phyloP scores from a whole-genome alignment of 2,888 invertebrate species.

The Tipula helvola region DNA sequence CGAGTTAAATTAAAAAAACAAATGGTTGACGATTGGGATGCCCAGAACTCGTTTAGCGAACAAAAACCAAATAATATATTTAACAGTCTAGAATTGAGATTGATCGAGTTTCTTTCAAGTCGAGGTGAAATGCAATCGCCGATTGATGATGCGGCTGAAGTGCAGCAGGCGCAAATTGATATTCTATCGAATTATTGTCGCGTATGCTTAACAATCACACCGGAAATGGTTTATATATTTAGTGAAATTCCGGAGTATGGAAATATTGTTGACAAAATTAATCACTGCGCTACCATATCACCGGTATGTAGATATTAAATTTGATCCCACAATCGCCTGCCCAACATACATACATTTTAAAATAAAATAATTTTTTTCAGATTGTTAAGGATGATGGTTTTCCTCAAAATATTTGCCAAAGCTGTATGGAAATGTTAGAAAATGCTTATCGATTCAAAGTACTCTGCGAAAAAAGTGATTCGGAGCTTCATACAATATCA shows the following conservation, averaged over 20 bases:
- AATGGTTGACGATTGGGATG: slow-evolving; percentile 14
- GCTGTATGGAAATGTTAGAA: slow-evolving; percentile 16
- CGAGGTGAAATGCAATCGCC: neutral
- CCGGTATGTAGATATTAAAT: neutral
- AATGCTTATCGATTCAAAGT: slow-evolving; percentile 17
- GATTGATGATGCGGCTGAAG: neutral
- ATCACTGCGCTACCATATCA: slow-evolving; percentile 15
- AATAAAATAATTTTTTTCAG: neutral
- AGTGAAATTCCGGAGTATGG: slow-evolving; percentile 10
- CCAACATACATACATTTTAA: too few relatives aligned
- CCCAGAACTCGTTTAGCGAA: neutral
- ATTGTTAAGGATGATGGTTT: slow-evolving; percentile 16
- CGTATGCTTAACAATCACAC: slow-evolving; percentile 14
- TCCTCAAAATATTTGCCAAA: slow-evolving; percentile 16
- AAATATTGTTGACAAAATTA: slow-evolving; percentile 15
- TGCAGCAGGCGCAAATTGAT: neutral
- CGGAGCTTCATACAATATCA: neutral
- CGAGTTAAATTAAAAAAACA: slow-evolving; percentile 16
- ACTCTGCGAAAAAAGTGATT: slow-evolving; percentile 14
- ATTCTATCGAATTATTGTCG: slow-evolving; percentile 14
- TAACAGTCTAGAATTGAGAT: neutral
- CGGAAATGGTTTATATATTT: slow-evolving; percentile 13
- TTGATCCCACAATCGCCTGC: too few relatives aligned
- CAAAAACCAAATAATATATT: neutral
- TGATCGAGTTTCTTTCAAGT: slow-evolving; percentile 1